Evolutionary conservation across 2,113 vertebrate species (phyloP), one percentile per base, ranked within the genome.

Genomic region (Poeciliopsis prolifica): DNA sequence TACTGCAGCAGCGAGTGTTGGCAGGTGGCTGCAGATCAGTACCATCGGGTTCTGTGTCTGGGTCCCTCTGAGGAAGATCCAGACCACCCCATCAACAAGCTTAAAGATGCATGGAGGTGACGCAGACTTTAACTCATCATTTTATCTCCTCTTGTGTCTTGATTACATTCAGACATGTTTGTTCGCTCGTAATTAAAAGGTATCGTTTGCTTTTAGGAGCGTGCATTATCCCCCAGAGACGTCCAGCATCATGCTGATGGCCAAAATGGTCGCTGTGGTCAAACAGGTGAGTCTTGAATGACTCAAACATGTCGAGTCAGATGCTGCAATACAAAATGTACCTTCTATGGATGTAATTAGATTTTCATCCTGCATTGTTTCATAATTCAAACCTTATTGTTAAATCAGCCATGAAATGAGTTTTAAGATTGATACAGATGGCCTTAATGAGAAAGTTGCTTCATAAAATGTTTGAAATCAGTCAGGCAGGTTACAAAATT

Each of bases 191-290:
- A 58, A 0, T 35, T 2, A 71, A 0, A 5, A 0, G 31, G 0
- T 6, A 15, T 65, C 64, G 61, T 42, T 26, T 7, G 70, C 9
- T 72, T 42, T 65, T 79, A 99, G 98, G 87, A 98, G 94, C 68
- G 94, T 97, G 88, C 98, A 99, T 88, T 99, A 98, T 61, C 98
- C 98, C 1, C 98, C 97, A 0, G 98, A 99, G 91, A 99, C 97
- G 26, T 95, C 96, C 78, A 99, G 97, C 92, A 97, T 99, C 90
- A 96, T 98, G 97, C 76, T 99, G 6, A 97, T 99, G 97, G 97
- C 97, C 76, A 95, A 95, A 76, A 98, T 99, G 97, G 97, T 99
- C 0, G 96, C 97, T 51, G 94, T 94, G 0, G 92, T 99, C 80
- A 99, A 98, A 79, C 98, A 99, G 96, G 98, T 97, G 61, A 80